Conservation (phyloP, 2,888 invertebrate species). For the Melanophora roralis region DNA sequence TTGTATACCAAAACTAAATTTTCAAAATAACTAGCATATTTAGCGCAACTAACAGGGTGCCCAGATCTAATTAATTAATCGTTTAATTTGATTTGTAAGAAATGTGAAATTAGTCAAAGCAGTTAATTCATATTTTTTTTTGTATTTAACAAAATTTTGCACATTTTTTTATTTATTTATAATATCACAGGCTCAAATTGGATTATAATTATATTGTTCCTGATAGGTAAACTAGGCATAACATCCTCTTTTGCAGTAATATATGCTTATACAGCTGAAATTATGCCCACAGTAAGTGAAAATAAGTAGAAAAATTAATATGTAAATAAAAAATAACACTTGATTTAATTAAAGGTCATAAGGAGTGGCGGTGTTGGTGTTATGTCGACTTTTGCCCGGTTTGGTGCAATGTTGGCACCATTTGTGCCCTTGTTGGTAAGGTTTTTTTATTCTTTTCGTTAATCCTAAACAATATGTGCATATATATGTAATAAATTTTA, state of each 20-base stretch:
- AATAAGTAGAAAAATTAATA: not conserved
- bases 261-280: conserved; percentile 80
- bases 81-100: too few relatives aligned
- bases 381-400: conserved; percentile 80
- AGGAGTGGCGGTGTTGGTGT: conserved; percentile 81
- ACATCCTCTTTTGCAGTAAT: conserved; percentile 82
- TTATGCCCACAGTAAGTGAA: conserved; percentile 75
- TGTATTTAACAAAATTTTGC: not conserved
- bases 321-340: not conserved
- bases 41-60: too few relatives aligned
- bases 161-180: not conserved
- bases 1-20: too few relatives aligned
- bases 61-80: too few relatives aligned
- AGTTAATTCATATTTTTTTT: too few relatives aligned
- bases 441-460: not conserved
- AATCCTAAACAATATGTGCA: conserved; percentile 76
- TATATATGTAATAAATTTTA: not conserved
- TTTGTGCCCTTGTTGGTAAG: conserved; percentile 81
- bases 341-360: conserved; percentile 72
- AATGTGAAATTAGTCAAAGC: too few relatives aligned
- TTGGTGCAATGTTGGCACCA: conserved; percentile 81
- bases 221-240: conserved; percentile 82
- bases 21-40: too few relatives aligned
- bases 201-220: conserved; percentile 79
- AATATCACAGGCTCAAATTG: conserved; percentile 77